These are phyloP conservation scores for Lamellibrachia columna DNA, from an alignment of 2,888 invertebrate species.

Conservation along the genomic window DNA sequence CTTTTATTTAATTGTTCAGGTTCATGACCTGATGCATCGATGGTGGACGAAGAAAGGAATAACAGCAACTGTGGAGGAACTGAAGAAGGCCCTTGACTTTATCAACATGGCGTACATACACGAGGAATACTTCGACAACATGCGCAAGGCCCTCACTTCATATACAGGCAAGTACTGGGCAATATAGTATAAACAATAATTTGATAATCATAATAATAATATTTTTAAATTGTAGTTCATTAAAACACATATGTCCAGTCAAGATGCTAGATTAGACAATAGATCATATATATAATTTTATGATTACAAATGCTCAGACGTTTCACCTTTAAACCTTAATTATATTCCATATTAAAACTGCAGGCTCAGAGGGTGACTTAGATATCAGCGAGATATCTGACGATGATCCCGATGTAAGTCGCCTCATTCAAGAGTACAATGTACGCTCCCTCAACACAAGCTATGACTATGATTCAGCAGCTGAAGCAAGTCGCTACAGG, in stretches of 20 bases:
- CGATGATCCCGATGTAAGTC: constrained; percentile 42
- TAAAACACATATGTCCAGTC: too few relatives aligned
- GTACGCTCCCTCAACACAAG: constrained; percentile 40
- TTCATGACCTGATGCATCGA: constrained; percentile 44
- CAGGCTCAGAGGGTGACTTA: constrained; percentile 37
- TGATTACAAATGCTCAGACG: neutral
- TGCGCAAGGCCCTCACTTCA: neutral
- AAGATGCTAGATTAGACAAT: too few relatives aligned
- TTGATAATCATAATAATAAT: neutral
- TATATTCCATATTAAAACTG: neutral
- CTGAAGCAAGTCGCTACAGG: neutral
- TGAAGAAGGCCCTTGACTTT: constrained; percentile 43
- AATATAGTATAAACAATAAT: neutral
- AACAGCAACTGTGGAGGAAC: constrained; percentile 44
- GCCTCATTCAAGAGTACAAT: constrained; percentile 41
- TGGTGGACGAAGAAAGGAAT: constrained; percentile 45
- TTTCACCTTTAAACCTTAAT: neutral
- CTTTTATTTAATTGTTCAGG: constrained; percentile 23
- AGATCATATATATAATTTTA: neutral
- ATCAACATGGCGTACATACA: constrained; percentile 42
- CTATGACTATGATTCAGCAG: constrained; percentile 25
- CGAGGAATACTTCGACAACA: constrained; percentile 37
- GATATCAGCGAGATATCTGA: constrained; percentile 40
- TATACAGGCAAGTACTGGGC: neutral
- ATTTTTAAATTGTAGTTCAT: too few relatives aligned